Percentiles rank a stretch among this genome's conserved stretches.
These are phyloP conservation scores for Panonychus citri DNA, from an alignment of 1,140 invertebrate species.

Conservation along the genomic window DNA sequence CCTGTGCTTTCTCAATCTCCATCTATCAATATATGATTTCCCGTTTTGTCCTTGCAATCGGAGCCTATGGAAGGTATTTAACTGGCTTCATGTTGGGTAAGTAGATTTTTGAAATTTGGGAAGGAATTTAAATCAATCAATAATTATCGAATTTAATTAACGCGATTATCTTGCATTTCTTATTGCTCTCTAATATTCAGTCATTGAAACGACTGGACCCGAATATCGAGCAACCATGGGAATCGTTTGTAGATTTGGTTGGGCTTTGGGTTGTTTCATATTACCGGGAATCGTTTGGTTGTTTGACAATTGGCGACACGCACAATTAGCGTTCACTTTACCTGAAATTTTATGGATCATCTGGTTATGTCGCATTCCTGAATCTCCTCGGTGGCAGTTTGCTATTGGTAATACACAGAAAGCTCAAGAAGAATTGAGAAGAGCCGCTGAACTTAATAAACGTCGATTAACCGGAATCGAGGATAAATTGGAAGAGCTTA, in stretches of 20 bases:
- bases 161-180: neutral
- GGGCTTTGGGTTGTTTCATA: conserved; percentile 46
- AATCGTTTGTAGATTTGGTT: conserved; percentile 47
- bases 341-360: conserved; percentile 1
- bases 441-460: neutral
- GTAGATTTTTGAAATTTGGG: neutral
- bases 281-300: conserved; percentile 44
- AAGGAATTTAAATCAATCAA: no score
- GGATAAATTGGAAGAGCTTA: neutral
- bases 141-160: no score
- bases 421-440: conserved; percentile 5
- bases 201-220: conserved; percentile 57
- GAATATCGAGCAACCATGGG: conserved; percentile 43
- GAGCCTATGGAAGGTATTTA: neutral
- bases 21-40: conserved; percentile 6
- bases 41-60: neutral
- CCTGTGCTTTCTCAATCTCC: neutral
- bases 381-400: conserved; percentile 11
- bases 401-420: neutral
- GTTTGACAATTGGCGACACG: conserved; percentile 40
- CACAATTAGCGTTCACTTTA: neutral
- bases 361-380: conserved; percentile 1
- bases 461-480: neutral
- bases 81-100: conserved; percentile 7
- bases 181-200: conserved; percentile 24